Evolutionary conservation across 2,113 vertebrate species (phyloP), one percentile per base, ranked within the genome.

Genomic region (Narcine bancroftii): DNA sequence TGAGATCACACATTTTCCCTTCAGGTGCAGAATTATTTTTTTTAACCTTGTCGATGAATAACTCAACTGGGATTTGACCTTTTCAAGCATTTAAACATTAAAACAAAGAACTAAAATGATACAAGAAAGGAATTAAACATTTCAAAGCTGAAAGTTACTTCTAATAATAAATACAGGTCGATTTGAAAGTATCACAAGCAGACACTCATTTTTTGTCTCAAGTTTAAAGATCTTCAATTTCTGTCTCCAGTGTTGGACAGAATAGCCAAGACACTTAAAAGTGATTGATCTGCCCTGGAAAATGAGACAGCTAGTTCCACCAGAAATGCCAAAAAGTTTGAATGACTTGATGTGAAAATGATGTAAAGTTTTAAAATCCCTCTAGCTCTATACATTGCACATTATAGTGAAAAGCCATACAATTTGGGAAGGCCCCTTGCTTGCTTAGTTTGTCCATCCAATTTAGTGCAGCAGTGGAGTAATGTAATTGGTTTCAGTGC

Each of bases 11-110:
- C 65, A 89, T 5, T 6, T 89, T 69, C 66, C 39, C 24, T 91
- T 47, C 89, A 69, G 42, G 29, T 63, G 89, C 26, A 91, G 39
- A 91, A 91, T 91, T 91, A 42, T 87, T 91, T 91, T 47, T 65
- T 91, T 91, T 91, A 45, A 91, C 60, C 63, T 71, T 91, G 89
- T 65, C 89, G 71, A 91, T 42, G 42, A 91, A 47, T 45, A 66
- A 91, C 60, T 89, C 65, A 65, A 89, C 65, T 11, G 42, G 24
- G 63, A 91, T 91, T 69, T 91, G 89, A 91, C 42, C 89, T 66
- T 65, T 39, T 53, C 39, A 69, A 87, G 89, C 21, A 69, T 24
- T 69, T 65, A 91, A 91, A 69, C 65, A 66, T 71, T 91, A 91
- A 91, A 63, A 39, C 9, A 63, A 91, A 60, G 47, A 42, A n/a